Percentiles rank a stretch among this genome's conserved stretches.
Conservation (phyloP, 1,140 invertebrate genomes). For the Drosophila lacteicornis region DNA sequence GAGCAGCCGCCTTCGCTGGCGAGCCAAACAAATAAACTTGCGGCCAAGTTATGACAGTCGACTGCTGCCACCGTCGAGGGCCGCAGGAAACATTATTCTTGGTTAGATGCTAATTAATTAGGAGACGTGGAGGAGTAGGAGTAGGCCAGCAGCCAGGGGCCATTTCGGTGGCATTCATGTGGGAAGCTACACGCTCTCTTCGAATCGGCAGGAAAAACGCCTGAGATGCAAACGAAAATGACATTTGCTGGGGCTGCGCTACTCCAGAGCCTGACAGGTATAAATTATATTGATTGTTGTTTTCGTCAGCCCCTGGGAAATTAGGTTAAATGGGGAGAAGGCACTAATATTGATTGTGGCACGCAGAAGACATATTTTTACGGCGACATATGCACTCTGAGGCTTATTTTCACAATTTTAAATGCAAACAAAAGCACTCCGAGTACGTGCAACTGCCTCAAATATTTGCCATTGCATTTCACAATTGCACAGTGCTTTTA, state of each 20-base stretch:
- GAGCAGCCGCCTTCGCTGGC: conserved; percentile 27
- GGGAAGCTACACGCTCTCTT: conserved; percentile 35
- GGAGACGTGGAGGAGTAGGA: conserved; percentile 44
- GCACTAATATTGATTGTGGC: conserved; percentile 24
- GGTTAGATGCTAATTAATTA: conserved; percentile 83
- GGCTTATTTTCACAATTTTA: not conserved
- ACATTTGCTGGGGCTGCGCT: conserved; percentile 26
- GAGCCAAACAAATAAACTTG: conserved; percentile 70
- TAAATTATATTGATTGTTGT: conserved; percentile 51
- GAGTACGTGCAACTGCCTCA: not conserved
- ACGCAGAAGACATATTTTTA: not conserved
- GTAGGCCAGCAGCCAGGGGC: conserved; percentile 1
- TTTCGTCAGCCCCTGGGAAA: conserved; percentile 39
- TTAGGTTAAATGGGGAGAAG: conserved; percentile 31
- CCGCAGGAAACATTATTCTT: conserved; percentile 81
- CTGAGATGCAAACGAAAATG: conserved; percentile 31
- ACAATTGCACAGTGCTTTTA: not conserved
- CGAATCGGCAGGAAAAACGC: conserved; percentile 19
- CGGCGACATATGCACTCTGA: not conserved
- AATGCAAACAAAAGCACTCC: conserved; percentile 1
- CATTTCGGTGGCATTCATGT: conserved; percentile 52
- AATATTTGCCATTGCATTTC: not conserved
- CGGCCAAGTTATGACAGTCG: conserved; percentile 77
- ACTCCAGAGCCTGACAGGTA: conserved; percentile 33
- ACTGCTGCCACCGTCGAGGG: conserved; percentile 16